Percentiles rank a stretch among this genome's conserved stretches.
Evolutionary conservation across 2,797 vertebrate species (phyloP).

Genomic region (Poeciliopsis turneri): DNA sequence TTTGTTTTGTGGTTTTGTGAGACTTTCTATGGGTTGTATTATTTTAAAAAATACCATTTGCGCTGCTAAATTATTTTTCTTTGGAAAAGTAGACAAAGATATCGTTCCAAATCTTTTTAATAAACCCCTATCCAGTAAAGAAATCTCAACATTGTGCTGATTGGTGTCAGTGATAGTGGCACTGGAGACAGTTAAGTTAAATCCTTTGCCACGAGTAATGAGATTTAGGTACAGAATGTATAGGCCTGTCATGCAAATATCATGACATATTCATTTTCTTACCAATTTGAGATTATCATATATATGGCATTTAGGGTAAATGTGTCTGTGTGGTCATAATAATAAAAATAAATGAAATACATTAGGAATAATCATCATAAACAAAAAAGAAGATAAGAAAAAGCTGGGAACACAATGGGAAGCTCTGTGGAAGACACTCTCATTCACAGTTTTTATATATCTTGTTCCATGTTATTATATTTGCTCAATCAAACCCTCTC

Average conservation of each 20-base stretch:
- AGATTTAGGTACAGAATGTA: conserved; percentile 69
- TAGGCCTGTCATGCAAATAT: conserved; percentile 73
- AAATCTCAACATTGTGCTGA: conserved; percentile 61
- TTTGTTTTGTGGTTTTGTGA: background rate
- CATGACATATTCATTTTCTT: conserved; percentile 72
- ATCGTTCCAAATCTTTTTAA: conserved; percentile 71
- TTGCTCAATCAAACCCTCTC: conserved; percentile 78
- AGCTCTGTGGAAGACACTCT: conserved; percentile 68
- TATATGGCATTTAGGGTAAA: conserved; percentile 61
- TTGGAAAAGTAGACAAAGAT: conserved; percentile 42
- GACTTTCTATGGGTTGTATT: conserved; percentile 22
- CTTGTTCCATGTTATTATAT: conserved; percentile 80
- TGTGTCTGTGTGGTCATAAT: conserved; percentile 6
- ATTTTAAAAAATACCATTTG: conserved; percentile 18
- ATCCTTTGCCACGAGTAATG: conserved; percentile 72
- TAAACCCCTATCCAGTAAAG: conserved; percentile 72
- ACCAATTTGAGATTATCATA: conserved; percentile 70
- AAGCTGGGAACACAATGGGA: conserved; percentile 47
- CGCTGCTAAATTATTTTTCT: conserved; percentile 22
- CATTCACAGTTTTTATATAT: conserved; percentile 76
- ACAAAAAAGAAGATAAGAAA: conserved; percentile 25
- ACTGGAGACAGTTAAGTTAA: conserved; percentile 53
- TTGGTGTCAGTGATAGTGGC: conserved; percentile 67
- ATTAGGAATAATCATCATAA: conserved; percentile 72
- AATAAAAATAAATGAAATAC: conserved; percentile 60